phyloP scores from a whole-genome alignment of 2,888 invertebrate species.

The Ethmia dodecea region DNA sequence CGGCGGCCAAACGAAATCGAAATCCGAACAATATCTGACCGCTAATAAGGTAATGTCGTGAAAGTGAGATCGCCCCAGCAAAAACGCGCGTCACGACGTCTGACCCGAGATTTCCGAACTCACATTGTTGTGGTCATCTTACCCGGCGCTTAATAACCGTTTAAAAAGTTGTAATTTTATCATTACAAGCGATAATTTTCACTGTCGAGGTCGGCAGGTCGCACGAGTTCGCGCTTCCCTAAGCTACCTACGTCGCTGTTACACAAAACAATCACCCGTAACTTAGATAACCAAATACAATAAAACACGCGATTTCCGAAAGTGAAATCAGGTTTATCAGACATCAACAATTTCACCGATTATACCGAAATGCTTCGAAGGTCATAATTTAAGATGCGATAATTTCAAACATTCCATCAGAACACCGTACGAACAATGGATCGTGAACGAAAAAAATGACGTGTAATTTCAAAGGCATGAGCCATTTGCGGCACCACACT shows the following conservation, averaged over 20 bases:
- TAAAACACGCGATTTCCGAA: slow-evolving; percentile 30
- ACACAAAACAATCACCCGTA: slow-evolving; percentile 14
- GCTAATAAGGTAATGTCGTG: slow-evolving; percentile 61
- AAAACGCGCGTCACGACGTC: slow-evolving; percentile 41
- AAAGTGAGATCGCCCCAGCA: slow-evolving; percentile 47
- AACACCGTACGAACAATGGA: slow-evolving; percentile 43
- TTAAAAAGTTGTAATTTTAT: slow-evolving; percentile 59
- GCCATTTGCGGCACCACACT: slow-evolving; percentile 22
- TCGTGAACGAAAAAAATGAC: slow-evolving; percentile 45
- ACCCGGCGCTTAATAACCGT: slow-evolving; percentile 44
- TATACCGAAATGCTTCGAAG: slow-evolving; percentile 35
- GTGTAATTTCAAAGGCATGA: slow-evolving; percentile 39
- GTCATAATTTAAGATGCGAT: slow-evolving; percentile 54
- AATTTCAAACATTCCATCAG: slow-evolving; percentile 38
- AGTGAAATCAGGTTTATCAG: slow-evolving; percentile 32
- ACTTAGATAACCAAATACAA: background rate
- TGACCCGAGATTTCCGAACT: slow-evolving; percentile 20
- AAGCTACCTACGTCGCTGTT: slow-evolving; percentile 37
- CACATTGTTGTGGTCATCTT: slow-evolving; percentile 26
- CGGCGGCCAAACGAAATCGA: slow-evolving; percentile 49
- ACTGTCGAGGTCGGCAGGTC: slow-evolving; percentile 39
- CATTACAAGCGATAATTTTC: slow-evolving; percentile 46
- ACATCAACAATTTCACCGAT: slow-evolving; percentile 42
- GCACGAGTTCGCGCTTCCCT: slow-evolving; percentile 38
- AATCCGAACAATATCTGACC: slow-evolving; percentile 51